phyloP scores from a whole-genome alignment of 2,113 vertebrate species.

The Xiphorhynchus elegans region DNA sequence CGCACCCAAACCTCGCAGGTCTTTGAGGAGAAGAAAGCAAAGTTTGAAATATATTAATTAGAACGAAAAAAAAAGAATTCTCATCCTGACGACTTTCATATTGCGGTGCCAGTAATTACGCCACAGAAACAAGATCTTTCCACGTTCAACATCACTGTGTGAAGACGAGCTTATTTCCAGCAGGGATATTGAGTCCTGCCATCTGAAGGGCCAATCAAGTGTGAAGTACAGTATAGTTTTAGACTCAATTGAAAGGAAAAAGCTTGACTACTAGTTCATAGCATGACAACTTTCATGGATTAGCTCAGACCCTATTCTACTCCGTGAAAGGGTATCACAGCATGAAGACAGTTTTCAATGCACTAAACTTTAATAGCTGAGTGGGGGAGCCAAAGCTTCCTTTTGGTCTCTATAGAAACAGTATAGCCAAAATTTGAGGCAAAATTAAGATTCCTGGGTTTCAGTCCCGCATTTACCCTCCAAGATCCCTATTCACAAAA shows the following conservation, averaged over 20 bases:
- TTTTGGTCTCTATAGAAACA: conserved; percentile 95
- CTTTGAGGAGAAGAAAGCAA: conserved; percentile 12
- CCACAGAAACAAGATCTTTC: conserved; percentile 91
- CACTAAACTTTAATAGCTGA: conserved; percentile 96
- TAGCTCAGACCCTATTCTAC: conserved; percentile 98
- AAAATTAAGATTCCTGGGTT: conserved; percentile 92
- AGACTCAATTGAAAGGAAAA: conserved; percentile 95
- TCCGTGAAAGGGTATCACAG: conserved; percentile 95
- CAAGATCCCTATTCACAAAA: conserved; percentile 65
- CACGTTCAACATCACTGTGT: conserved; percentile 85
- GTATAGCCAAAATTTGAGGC: conserved; percentile 91
- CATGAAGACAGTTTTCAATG: conserved; percentile 97
- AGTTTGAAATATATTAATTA: conserved; percentile 61
- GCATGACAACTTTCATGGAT: conserved; percentile 98
- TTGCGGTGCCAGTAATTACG: conserved; percentile 85
- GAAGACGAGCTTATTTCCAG: conserved; percentile 91
- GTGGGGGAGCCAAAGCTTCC: conserved; percentile 88
- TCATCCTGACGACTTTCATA: conserved; percentile 72
- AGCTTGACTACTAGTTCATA: conserved; percentile 95
- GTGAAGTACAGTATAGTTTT: conserved; percentile 94
- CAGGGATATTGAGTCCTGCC: conserved; percentile 92
- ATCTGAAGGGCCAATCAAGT: conserved; percentile 96
- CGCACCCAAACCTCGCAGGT: not conserved
- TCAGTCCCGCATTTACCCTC: conserved; percentile 77
- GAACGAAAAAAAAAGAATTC: not conserved